Evolutionary conservation across 1,140 invertebrate species (phyloP), one percentile per base, ranked within the genome.

Genomic region (Charaxes varanes): DNA sequence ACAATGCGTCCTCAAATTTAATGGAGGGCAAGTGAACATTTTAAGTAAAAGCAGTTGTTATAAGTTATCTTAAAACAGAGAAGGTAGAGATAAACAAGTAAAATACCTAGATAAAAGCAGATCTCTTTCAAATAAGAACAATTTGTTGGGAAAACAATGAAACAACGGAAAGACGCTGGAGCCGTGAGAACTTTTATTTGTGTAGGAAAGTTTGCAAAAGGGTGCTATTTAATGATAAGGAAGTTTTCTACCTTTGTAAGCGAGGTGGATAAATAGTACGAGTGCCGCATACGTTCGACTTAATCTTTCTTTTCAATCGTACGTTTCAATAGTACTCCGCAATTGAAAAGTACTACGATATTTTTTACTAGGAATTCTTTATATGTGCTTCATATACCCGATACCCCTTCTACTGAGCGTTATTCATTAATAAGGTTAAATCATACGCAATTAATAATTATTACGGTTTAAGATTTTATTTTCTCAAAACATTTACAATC

Each of bases 161-260:
- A 58, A 59, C 46, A 53, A 42, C 38, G 46, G 38, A 40, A 43
- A 50, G 43, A 41, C 41, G 41, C 40, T 34, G 35, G 18, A 34
- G 34, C 40, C n/a, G n/a, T 45, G 34, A 28, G 17, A 46, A 59
- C 33, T 55, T 62, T 59, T 62, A 62, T 62, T 62, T 62, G 52
- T 51, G 22, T 54, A 48, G 32, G 18, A 34, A 56, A 62, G 31
- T 64, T 57, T 18, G 24, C 53, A 41, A 55, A 58, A 61, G 54
- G 57, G 61, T 64, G 54, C 48, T 54, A 47, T 56, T 53, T 53
- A 42, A 52, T 45, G 58, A 65, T 62, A 62, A 62, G 45, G 27
- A 53, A 62, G 37, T 62, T 59, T 52, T 37, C 14, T 34, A 16
- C 15, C 5, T 24, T 13, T 30, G 19, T 8, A n/a, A n/a, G n/a